Evolutionary conservation across 2,888 invertebrate species (phyloP), one percentile per base, ranked within the genome.

Genomic region (Nymphalis c-album): DNA sequence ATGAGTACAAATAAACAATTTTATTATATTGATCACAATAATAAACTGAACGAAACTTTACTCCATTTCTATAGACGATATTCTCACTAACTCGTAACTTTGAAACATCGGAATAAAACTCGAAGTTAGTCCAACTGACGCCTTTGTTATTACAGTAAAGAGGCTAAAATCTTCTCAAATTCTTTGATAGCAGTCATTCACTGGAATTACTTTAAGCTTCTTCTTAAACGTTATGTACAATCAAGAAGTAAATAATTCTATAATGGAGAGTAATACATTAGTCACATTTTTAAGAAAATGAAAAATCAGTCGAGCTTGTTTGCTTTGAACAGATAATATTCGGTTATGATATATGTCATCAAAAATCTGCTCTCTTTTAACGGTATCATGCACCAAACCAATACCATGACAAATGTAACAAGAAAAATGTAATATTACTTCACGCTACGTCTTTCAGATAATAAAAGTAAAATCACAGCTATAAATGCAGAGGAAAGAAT

Each of bases 121-220:
- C 26, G 58, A 63, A 63, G 59, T 60, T 40, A 50, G 26, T 64
- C 57, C 20, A 61, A 61, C 68, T 59, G 65, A 65, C 62, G 62
- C 59, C 51, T 46, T 63, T 51, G 59, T 53, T 60, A 63, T 63
- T 66, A 22, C 62, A 35, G 47, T 60, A 18, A 61, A 66, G 62
- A 64, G 62, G 55, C 59, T 63, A 17, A 55, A 26, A 22, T 53
- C 51, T 26, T 18, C 31, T 53, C 45, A n/a, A 64, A 64, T 53
- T 31, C 17, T 45, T 60, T 46, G 18, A 47, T 20, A 17, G 35
- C 45, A 60, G 46, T 20, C 60, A 46, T 60, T 65, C 64, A 47
- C 13, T 4, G 20, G 26, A 60, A 65, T 60, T 35, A 46, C 46
- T 47, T 47, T 6, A 40, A n/a, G 53, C 40, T 53, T 20, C 2